Base-by-base conservation (phyloP, 1,140 invertebrate species). In the Limonius californicus region DNA sequence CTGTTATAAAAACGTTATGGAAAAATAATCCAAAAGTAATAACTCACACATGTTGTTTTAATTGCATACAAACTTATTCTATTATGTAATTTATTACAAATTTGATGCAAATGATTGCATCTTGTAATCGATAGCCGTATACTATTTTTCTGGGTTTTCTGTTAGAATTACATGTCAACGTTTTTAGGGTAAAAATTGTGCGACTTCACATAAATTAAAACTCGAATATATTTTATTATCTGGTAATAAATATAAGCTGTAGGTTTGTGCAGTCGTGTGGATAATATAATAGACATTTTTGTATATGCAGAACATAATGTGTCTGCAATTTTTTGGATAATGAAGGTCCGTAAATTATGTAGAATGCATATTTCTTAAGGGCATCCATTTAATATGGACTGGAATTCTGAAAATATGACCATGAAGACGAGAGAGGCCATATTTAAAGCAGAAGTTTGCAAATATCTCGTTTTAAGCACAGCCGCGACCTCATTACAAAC, bases 361-460 rank as follows among this genome's bases (percentile, higher is more conserved):
- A 39, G 35, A 39, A 39, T 39, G 35, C 35, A 39, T 39, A 50
- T 50, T 50, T 50, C 45, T 50, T 50, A 7, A 50, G 45, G 14
- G 19, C 16, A 14, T 50, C 19, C 45, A 16, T 50, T 50, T 50
- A 50, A 50, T 50, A 50, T 50, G 45, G 19, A 50, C 16, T 50
- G 45, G 45, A 50, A 50, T 50, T 50, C 45, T 4, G 45, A 50
- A 50, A 50, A 50, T 50, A 50, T 50, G 45, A 50, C 45, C 45
- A 50, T 50, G 45, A 50, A 50, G 45, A 50, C 20, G 45, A 19
- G 15, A 50, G 19, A 18, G 45, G 45, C 19, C 45, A 50, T 50
- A 50, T 50, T 50, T 50, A 50, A 50, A 50, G 45, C 16, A 50
- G 45, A 50, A 50, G 45, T 50, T 50, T 50, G 16, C 45, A 21